Evolutionary conservation across 2,888 invertebrate species (phyloP).

Genomic region (Cerastis rubricosa): DNA sequence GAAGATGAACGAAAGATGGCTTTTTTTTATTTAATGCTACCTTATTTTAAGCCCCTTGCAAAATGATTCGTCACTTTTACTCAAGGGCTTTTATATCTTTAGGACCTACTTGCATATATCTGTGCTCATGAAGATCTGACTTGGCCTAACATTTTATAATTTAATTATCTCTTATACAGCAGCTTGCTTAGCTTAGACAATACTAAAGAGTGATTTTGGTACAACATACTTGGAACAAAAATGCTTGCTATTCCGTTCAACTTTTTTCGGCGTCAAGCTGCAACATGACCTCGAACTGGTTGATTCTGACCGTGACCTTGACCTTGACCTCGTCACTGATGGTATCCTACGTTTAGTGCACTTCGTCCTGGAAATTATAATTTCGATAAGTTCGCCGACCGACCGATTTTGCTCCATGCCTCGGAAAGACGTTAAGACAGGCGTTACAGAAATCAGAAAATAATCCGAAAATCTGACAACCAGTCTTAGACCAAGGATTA

Average conservation of each 20-base stretch:
- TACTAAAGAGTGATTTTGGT: background rate
- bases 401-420: background rate
- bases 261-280: conserved; percentile 66
- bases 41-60: background rate
- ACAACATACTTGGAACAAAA: conserved; percentile 53
- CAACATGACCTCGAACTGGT: conserved; percentile 76
- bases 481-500: background rate
- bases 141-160: background rate
- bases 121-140: background rate
- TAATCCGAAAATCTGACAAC: background rate
- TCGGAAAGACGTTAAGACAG: background rate
- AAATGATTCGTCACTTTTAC: background rate
- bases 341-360: conserved; percentile 66
- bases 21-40: background rate
- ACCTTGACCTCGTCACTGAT: conserved; percentile 67
- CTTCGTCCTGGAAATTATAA: conserved; percentile 71
- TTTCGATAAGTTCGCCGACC: background rate
- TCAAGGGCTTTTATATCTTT: background rate
- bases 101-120: background rate
- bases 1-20: too few species aligned
- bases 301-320: conserved; percentile 75
- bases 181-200: background rate
- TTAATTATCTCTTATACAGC: background rate
- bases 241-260: background rate
- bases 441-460: too few species aligned